Evolutionary conservation across 2,888 invertebrate species (phyloP), one percentile per base, ranked within the genome.

Genomic region (Pollenia angustigena): DNA sequence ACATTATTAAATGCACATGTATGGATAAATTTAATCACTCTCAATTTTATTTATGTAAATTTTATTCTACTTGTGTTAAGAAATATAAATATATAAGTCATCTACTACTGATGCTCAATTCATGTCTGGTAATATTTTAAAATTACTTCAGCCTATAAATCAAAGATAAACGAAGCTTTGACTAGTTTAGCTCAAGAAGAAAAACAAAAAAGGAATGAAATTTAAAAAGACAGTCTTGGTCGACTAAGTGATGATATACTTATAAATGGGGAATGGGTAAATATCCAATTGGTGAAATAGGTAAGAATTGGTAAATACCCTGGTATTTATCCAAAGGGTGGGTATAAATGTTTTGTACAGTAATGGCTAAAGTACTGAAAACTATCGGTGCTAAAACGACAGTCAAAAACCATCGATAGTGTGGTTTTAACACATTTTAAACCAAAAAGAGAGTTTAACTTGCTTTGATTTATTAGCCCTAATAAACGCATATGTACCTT

Each of bases 61-160:
- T 71, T 44, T 80, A 44, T 42, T 71, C 16, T 32, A 69, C 2
- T 0, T 32, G 32, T 50, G 16, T 4, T 40, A n/a, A 48, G 54
- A 48, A 48, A 40, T 56, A 18, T 12, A 1, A 78, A 52, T 66
- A 16, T 2, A 52, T 56, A 48, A 23, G 48, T 69, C 1, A 10
- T 54, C 18, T 42, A 72, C 32, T 10, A 58, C 60, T 46, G 16
- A 72, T 46, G 72, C 56, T 58, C 56, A 64, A 66, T 46, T 58
- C 50, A 60, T 58, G 68, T 75, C 68, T 60, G 16, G 44, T 18
- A 76, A 40, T 42, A 46, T 23, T 46, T 54, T 54, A 16, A 72
- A 79, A 79, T 80, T 84, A 54, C 72, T 60, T 79, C 60, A 74
- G 72, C 66, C 66, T 84, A 79, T 79, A 84, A 84, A 84, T 84